These are phyloP conservation scores for Neodon shergylaensis DNA, from an alignment of 2,113 vertebrate genomes.

Conservation along the genomic window DNA sequence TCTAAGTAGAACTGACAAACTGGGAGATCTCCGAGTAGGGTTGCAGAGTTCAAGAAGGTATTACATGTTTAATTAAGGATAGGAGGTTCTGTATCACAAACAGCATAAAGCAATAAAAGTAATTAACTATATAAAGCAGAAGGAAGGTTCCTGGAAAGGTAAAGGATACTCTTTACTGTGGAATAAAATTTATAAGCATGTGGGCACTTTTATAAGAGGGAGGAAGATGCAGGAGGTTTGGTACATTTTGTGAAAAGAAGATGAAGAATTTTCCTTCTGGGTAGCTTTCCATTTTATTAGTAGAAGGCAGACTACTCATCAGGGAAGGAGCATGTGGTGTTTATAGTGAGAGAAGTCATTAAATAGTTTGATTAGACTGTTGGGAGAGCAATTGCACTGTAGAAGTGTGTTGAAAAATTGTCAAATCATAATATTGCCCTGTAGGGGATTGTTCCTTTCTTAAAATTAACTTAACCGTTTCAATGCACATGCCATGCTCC, in stretches of 20 bases:
- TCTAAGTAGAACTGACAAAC: neutral
- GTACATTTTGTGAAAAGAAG: neutral
- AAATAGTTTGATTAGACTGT: neutral
- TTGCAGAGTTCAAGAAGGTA: neutral
- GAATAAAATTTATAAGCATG: neutral
- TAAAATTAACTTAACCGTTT: neutral
- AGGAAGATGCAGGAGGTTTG: neutral
- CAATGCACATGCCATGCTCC: neutral
- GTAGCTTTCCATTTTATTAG: neutral
- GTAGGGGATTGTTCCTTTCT: neutral
- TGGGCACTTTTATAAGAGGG: neutral
- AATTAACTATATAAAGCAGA: neutral
- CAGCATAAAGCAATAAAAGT: neutral
- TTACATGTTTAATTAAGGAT: neutral
- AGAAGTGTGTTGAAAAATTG: neutral
- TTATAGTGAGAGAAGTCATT: neutral
- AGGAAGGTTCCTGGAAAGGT: neutral
- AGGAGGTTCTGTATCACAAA: no score
- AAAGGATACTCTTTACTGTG: neutral
- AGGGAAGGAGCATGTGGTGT: neutral
- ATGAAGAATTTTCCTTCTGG: neutral
- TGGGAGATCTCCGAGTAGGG: neutral
- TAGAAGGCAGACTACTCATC: neutral
- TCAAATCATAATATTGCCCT: neutral
- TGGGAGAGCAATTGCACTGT: neutral